Percentiles rank a stretch among this genome's conserved stretches.
Evolutionary conservation across 2,797 vertebrate genomes (phyloP).

Genomic region (Valencia hispanica): DNA sequence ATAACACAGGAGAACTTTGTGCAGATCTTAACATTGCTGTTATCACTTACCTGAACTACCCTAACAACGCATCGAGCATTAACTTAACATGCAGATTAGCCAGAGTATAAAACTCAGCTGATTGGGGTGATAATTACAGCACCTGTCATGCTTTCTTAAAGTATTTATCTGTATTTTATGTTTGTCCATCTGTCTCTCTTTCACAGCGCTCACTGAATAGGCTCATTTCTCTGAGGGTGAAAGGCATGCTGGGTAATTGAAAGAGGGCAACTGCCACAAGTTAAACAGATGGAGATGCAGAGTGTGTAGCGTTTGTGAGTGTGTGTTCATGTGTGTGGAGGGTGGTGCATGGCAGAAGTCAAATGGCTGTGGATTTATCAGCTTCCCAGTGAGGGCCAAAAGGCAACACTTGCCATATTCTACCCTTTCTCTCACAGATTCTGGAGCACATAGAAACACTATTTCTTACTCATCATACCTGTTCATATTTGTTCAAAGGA

Average conservation of each 20-base stretch:
- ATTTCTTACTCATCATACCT: background rate
- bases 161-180: conserved; percentile 44
- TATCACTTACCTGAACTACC: conserved; percentile 4
- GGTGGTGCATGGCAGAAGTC: conserved; percentile 62
- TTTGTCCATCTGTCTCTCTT: conserved; percentile 56
- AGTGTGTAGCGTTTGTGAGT: conserved; percentile 28
- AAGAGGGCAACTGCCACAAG: conserved; percentile 65
- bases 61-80: background rate
- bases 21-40: conserved; percentile 1
- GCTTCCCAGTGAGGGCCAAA: conserved; percentile 58
- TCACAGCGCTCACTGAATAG: conserved; percentile 41
- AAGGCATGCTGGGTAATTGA: conserved; percentile 75
- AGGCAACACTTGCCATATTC: conserved; percentile 42
- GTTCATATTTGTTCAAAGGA: background rate
- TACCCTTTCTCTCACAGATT: conserved; percentile 5
- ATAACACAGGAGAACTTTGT: background rate
- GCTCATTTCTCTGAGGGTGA: conserved; percentile 48
- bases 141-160: conserved; percentile 20
- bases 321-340: conserved; percentile 24
- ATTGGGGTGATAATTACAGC: conserved; percentile 39
- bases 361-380: conserved; percentile 69
- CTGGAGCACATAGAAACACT: background rate
- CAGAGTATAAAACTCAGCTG: conserved; percentile 21
- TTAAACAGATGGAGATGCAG: conserved; percentile 68
- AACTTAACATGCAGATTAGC: conserved; percentile 8